Conservation (phyloP, 2,888 invertebrate genomes). For the Arrhopalites spinosus region DNA sequence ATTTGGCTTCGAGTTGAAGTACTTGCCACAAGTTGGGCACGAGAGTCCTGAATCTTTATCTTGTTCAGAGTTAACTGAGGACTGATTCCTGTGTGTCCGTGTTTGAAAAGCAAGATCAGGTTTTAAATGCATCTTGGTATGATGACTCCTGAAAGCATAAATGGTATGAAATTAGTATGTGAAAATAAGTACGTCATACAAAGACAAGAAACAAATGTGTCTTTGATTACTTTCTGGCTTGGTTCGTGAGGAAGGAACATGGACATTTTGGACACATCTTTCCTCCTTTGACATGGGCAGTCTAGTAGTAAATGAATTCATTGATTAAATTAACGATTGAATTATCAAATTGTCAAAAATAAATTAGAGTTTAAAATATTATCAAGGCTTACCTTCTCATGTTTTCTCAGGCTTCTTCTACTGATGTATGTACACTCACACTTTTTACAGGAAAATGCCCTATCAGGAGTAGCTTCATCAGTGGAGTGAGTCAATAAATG, state of each 20-base stretch:
- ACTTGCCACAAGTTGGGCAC: background rate
- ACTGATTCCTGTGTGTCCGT: too few relatives aligned
- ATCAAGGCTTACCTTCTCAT: conserved; percentile 24
- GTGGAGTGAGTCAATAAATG: conserved; percentile 6
- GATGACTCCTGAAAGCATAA: too few relatives aligned
- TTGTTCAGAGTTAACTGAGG: too few relatives aligned
- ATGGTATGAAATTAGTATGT: too few relatives aligned
- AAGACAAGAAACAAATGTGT: too few relatives aligned
- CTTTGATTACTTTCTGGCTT: conserved; percentile 16
- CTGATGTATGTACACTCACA: conserved; percentile 13
- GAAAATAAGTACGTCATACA: too few relatives aligned
- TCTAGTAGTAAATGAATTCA: too few relatives aligned
- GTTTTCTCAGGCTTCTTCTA: conserved; percentile 21
- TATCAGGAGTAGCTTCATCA: background rate
- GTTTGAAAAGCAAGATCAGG: too few relatives aligned
- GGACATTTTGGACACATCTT: conserved; percentile 29
- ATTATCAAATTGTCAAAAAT: too few relatives aligned
- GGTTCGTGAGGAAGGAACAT: conserved; percentile 22
- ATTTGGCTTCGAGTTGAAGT: background rate
- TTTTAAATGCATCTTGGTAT: conserved; percentile 30
- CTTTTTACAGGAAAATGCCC: conserved; percentile 1
- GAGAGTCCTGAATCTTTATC: background rate
- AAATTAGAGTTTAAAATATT: too few relatives aligned
- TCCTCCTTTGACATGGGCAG: conserved; percentile 28
- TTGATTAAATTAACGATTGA: background rate